These are phyloP conservation scores for Brachionus calyciflorus DNA, from an alignment of 1,140 invertebrate species.

Conservation along the genomic window DNA sequence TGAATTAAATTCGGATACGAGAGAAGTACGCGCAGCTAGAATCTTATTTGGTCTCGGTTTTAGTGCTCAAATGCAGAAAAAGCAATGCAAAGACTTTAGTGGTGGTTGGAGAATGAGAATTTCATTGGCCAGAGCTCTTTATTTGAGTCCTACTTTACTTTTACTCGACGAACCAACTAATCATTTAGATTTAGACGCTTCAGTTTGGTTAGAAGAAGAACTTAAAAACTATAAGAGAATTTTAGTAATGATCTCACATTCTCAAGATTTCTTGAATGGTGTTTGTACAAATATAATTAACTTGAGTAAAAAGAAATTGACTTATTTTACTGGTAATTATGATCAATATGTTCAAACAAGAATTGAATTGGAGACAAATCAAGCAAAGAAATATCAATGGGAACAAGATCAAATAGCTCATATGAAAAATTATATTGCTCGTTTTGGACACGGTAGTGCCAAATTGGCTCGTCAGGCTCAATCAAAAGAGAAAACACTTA, in stretches of 20 bases:
- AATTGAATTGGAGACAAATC: constrained; percentile 91
- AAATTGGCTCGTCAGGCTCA: constrained; percentile 97
- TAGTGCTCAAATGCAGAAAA: constrained; percentile 84
- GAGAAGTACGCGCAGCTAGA: constrained; percentile 84
- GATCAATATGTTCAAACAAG: constrained; percentile 89
- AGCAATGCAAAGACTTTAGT: constrained; percentile 87
- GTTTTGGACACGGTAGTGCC: constrained; percentile 97
- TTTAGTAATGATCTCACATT: constrained; percentile 96
- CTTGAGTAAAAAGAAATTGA: constrained; percentile 76
- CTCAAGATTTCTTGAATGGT: constrained; percentile 99
- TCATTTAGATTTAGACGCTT: constrained; percentile 78
- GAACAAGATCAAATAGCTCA: constrained; percentile 98
- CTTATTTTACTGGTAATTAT: constrained; percentile 73
- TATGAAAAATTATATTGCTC: constrained; percentile 99
- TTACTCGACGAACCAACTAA: constrained; percentile 68
- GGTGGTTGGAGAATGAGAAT: constrained; percentile 99
- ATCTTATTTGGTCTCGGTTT: constrained; percentile 96
- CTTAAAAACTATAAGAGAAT: constrained; percentile 93
- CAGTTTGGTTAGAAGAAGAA: constrained; percentile 99
- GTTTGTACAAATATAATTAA: constrained; percentile 99
- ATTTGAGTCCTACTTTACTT: constrained; percentile 57
- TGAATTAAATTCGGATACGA: constrained; percentile 90
- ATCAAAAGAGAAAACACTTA: constrained; percentile 96
- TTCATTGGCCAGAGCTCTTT: constrained; percentile 73
- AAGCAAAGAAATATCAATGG: constrained; percentile 98